phyloP scores from a whole-genome alignment of 2,113 vertebrate species.

The Microtus ochrogaster region DNA sequence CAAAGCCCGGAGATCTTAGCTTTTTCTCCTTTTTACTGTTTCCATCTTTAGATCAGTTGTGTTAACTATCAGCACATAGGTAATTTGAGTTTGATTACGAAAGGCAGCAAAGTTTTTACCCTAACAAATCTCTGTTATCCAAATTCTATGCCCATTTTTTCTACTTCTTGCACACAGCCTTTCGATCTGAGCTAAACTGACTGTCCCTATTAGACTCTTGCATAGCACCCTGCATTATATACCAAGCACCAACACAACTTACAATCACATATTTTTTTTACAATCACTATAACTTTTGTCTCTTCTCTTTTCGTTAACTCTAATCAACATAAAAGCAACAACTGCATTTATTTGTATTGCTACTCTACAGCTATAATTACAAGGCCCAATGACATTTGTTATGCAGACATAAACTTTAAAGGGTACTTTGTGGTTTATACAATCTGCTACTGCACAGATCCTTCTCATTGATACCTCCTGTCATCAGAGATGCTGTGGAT shows the following conservation, averaged over 20 bases:
- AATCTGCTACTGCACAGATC: background rate
- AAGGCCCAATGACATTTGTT: background rate
- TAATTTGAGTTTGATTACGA: conserved; percentile 1
- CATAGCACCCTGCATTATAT: background rate
- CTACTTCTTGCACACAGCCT: background rate
- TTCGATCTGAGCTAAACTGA: background rate
- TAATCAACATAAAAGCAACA: background rate
- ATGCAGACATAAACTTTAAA: conserved; percentile 9
- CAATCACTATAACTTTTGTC: background rate
- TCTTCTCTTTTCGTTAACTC: background rate
- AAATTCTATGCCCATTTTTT: background rate
- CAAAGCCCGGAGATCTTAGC: background rate
- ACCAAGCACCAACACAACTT: background rate
- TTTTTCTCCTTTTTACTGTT: background rate
- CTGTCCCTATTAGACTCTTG: background rate
- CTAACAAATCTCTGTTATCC: background rate
- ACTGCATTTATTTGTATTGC: background rate
- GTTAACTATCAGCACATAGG: background rate
- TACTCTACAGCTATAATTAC: background rate
- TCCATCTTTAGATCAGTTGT: background rate
- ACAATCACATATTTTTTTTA: background rate
- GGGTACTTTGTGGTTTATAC: background rate
- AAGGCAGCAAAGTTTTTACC: conserved; percentile 1
- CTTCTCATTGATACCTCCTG: background rate
- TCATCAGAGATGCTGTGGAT: background rate